Conservation (phyloP, 2,797 vertebrate genomes). For the Chelidonichthys spinosus region DNA sequence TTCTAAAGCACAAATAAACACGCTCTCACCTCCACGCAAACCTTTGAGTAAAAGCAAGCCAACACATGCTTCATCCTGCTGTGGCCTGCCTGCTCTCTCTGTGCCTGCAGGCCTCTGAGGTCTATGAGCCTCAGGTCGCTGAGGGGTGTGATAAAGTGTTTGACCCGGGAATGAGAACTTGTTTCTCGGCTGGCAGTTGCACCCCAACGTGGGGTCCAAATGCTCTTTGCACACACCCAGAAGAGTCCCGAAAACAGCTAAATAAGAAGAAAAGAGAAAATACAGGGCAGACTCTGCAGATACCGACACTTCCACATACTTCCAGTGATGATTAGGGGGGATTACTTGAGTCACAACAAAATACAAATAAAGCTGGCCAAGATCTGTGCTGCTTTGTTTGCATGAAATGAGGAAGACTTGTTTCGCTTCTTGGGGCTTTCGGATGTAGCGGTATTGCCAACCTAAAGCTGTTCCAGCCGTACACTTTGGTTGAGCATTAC, state of each 20-base stretch:
- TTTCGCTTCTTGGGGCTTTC: conserved; percentile 42
- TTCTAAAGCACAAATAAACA: not conserved
- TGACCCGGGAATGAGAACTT: not conserved
- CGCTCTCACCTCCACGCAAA: not conserved
- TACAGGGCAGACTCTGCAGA: not conserved
- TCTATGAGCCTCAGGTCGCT: not conserved
- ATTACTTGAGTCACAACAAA: not conserved
- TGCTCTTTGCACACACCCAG: not conserved
- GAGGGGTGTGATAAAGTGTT: not conserved
- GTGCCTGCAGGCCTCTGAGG: not conserved
- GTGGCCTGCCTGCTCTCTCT: not conserved
- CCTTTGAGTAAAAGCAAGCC: not conserved
- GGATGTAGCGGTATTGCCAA: conserved; percentile 25
- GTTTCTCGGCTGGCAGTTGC: not conserved
- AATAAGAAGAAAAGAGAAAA: not conserved
- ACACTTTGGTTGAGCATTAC: conserved; percentile 60
- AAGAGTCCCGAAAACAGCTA: not conserved
- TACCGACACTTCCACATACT: not conserved
- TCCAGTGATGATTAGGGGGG: not conserved
- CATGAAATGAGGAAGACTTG: conserved; percentile 39
- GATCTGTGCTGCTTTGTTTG: conserved; percentile 42
- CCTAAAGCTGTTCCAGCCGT: conserved; percentile 41
- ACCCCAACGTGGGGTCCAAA: not conserved
- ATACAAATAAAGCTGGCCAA: conserved; percentile 17
- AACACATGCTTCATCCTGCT: not conserved